A percentile compares a stretch with the other conserved stretches of the same genome.
Conservation (phyloP, 2,113 vertebrate genomes). For the Cepphus grylle region DNA sequence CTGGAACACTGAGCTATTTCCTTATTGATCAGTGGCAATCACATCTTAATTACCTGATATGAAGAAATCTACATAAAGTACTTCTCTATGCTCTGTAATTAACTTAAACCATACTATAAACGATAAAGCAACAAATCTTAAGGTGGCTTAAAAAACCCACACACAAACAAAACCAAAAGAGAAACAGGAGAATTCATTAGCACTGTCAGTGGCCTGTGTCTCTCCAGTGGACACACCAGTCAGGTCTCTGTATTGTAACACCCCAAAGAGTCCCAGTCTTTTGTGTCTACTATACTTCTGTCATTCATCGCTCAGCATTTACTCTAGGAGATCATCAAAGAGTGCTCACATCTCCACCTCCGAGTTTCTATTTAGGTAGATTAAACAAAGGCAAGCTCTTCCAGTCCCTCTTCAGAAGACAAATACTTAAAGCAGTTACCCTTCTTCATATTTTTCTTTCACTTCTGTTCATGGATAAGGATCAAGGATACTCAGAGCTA, state of each 20-base stretch:
- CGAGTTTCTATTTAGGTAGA: not conserved
- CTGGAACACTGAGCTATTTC: not conserved
- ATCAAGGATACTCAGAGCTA: not conserved
- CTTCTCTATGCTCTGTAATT: not conserved
- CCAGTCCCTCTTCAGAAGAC: not conserved
- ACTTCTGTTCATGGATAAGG: not conserved
- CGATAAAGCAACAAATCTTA: not conserved
- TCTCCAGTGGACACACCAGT: not conserved
- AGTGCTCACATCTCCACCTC: not conserved
- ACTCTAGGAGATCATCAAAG: not conserved
- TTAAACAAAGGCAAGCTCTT: not conserved
- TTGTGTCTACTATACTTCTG: not conserved
- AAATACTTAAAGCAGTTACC: not conserved
- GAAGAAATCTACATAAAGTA: not conserved
- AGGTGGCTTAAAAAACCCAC: rapidly evolving
- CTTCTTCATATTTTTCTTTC: not conserved
- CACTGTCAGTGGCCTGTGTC: not conserved
- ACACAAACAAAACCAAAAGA: not conserved
- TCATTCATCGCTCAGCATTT: not conserved
- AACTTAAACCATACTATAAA: not conserved
- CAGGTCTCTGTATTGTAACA: not conserved
- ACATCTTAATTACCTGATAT: not conserved
- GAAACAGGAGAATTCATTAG: not conserved
- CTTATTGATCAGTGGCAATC: not conserved
- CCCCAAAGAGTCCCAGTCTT: not conserved